These are phyloP conservation scores for Myotis brandtii DNA, from an alignment of 2,113 vertebrate genomes.

Conservation along the genomic window DNA sequence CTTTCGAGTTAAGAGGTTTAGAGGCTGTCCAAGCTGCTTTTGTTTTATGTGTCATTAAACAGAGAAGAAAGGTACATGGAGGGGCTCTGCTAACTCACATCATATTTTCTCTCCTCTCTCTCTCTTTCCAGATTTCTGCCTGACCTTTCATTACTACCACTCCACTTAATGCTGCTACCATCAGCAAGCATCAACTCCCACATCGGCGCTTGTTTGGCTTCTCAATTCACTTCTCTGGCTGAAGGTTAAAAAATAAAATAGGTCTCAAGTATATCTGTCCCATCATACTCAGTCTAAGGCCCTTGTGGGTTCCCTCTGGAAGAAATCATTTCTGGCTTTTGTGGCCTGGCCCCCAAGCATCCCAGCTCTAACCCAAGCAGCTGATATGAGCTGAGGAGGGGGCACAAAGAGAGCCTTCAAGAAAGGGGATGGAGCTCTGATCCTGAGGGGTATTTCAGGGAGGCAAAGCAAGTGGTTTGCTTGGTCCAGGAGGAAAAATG, in stretches of 20 bases:
- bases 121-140: constrained; percentile 76
- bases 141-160: constrained; percentile 43
- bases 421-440: not conserved
- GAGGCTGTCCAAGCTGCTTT: constrained; percentile 40
- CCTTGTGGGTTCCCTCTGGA: constrained; percentile 34
- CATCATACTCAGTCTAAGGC: constrained; percentile 7
- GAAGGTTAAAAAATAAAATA: constrained; percentile 62
- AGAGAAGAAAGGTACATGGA: constrained; percentile 31
- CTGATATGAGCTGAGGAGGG: constrained; percentile 8
- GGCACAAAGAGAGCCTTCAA: not conserved
- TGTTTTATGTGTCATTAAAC: constrained; percentile 60
- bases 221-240: constrained; percentile 52
- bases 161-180: constrained; percentile 2
- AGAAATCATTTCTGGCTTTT: constrained; percentile 51
- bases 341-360: not conserved
- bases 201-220: constrained; percentile 10
- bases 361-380: constrained; percentile 7
- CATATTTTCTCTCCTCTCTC: constrained; percentile 59
- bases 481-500: constrained; percentile 29
- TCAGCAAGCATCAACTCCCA: not conserved
- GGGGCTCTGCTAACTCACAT: not conserved
- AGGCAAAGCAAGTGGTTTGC: not conserved
- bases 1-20: constrained; percentile 35
- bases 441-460: not conserved
- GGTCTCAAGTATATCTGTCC: not conserved